phyloP scores from a whole-genome alignment of 2,113 vertebrate species.

The Syngnathoides biaculeatus region DNA sequence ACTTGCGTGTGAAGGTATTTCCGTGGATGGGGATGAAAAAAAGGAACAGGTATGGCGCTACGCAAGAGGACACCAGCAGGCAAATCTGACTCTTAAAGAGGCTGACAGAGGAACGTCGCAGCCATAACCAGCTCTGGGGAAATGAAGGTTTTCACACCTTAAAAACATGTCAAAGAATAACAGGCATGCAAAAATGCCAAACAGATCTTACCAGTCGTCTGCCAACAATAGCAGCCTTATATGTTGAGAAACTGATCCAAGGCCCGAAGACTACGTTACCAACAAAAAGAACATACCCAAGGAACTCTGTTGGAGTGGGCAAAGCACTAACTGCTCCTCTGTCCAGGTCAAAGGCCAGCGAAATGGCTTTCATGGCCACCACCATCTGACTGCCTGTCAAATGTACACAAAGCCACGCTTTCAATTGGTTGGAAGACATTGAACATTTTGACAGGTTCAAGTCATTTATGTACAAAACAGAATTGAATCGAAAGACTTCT shows the following conservation, averaged over 20 bases:
- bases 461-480: not conserved
- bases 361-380: conserved; percentile 91
- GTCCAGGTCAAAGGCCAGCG: conserved; percentile 88
- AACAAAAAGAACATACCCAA: conserved; percentile 89
- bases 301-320: conserved; percentile 83
- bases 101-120: conserved; percentile 70
- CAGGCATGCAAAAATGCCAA: not conserved
- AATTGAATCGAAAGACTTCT: not conserved
- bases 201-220: conserved; percentile 72
- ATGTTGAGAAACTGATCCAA: conserved; percentile 85
- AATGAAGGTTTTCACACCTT: not conserved
- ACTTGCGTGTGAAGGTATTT: conserved; percentile 78
- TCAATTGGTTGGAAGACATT: not conserved
- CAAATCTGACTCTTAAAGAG: conserved; percentile 79
- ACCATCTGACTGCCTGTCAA: conserved; percentile 87
- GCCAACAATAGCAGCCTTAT: conserved; percentile 77
- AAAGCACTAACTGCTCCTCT: conserved; percentile 72
- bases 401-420: conserved; percentile 3
- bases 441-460: not conserved
- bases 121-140: conserved; percentile 78
- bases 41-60: conserved; percentile 86
- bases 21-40: conserved; percentile 83
- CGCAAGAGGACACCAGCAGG: conserved; percentile 83
- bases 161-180: not conserved
- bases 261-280: conserved; percentile 87